Evolutionary conservation across 2,888 invertebrate genomes (phyloP).

Genomic region (Amphipoea oculea): DNA sequence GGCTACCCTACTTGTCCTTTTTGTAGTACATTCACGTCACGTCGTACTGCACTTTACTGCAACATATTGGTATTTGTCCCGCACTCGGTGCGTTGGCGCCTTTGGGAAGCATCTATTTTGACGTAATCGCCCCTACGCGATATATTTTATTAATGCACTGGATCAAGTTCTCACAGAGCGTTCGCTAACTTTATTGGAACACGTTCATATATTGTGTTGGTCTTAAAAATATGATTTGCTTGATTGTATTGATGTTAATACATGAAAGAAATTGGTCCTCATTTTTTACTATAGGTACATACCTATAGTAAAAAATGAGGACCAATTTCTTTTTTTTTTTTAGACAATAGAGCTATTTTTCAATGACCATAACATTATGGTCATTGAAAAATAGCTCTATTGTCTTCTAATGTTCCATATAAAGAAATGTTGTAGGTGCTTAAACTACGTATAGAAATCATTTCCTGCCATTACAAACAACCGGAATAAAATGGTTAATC

Average conservation of each 20-base stretch:
- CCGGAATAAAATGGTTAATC: slow-evolving; percentile 24
- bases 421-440: slow-evolving; percentile 12
- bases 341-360: too few relatives aligned
- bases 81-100: slow-evolving; percentile 81
- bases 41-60: slow-evolving; percentile 71
- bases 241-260: slow-evolving; percentile 46
- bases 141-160: slow-evolving; percentile 79
- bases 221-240: slow-evolving; percentile 64
- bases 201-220: slow-evolving; percentile 59
- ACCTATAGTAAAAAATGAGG: too few relatives aligned
- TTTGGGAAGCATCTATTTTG: slow-evolving; percentile 73
- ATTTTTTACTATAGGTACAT: background rate
- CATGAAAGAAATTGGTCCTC: slow-evolving; percentile 18
- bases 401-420: slow-evolving; percentile 28
- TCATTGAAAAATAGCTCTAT: slow-evolving; percentile 7
- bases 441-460: slow-evolving; percentile 26
- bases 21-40: slow-evolving; percentile 66
- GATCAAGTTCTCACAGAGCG: slow-evolving; percentile 74
- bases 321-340: too few relatives aligned
- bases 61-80: slow-evolving; percentile 80
- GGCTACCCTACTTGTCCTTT: slow-evolving; percentile 53
- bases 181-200: slow-evolving; percentile 60
- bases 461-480: slow-evolving; percentile 34
- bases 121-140: slow-evolving; percentile 76
- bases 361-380: too few relatives aligned